Conservation (phyloP, 1,140 invertebrate genomes). For the Aricia agestis region DNA sequence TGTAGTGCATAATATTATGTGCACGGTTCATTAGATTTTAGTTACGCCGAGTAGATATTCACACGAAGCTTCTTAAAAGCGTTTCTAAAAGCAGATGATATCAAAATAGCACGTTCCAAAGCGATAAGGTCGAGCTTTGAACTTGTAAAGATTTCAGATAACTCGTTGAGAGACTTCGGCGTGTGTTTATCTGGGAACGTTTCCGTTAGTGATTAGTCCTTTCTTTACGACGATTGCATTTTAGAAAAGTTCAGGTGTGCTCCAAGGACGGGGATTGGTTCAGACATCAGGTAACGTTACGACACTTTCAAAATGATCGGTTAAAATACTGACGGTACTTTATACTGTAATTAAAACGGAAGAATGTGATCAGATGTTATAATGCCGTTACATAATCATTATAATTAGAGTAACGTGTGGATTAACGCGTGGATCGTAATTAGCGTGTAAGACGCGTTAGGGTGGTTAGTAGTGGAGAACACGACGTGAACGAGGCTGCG, state of each 20-base stretch:
- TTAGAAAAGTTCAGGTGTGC: not conserved
- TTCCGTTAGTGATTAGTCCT: not conserved
- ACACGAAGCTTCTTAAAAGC: not conserved
- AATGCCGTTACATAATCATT: not conserved
- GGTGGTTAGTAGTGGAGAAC: conserved; percentile 8
- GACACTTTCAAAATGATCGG: too few species aligned
- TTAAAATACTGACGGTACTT: too few species aligned
- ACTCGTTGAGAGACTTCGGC: not conserved
- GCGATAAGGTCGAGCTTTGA: conserved; percentile 4
- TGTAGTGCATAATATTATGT: too few species aligned
- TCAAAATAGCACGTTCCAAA: not conserved
- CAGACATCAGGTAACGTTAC: too few species aligned
- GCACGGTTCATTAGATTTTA: not conserved
- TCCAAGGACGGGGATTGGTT: too few species aligned
- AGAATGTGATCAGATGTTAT: not conserved
- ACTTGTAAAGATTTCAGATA: conserved; percentile 3
- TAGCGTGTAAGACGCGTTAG: conserved; percentile 7
- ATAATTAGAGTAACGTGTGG: conserved; percentile 4
- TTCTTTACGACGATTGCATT: not conserved
- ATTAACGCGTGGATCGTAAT: conserved; percentile 4
- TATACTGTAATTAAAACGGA: too few species aligned
- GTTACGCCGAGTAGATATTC: not conserved
- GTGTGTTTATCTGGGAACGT: conserved; percentile 1
- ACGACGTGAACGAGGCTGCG: not conserved
- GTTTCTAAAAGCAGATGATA: conserved; percentile 8